phyloP scores from a whole-genome alignment of 2,113 vertebrate genomes.

The Piliocolobus tephrosceles region DNA sequence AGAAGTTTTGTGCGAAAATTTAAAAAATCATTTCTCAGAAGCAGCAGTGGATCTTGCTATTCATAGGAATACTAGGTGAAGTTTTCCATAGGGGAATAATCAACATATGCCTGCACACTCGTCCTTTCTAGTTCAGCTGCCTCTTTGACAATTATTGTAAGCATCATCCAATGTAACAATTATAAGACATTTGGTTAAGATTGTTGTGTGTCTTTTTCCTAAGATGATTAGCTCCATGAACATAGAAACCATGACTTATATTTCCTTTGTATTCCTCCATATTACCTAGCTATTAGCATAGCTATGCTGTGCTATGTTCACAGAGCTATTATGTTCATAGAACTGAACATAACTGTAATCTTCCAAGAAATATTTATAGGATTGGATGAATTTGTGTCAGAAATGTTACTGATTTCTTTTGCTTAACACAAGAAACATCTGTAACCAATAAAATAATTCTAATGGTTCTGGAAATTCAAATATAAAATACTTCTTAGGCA shows the following conservation, averaged over 20 bases:
- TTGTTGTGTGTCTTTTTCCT: neutral
- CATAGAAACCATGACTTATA: neutral
- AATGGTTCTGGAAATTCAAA: neutral
- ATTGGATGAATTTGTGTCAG: neutral
- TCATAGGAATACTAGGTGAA: neutral
- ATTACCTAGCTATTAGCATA: neutral
- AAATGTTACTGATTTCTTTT: constrained; percentile 26
- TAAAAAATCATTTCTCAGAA: neutral
- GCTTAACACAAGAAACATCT: constrained; percentile 7
- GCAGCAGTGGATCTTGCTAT: neutral
- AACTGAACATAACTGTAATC: neutral
- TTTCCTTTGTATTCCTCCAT: neutral
- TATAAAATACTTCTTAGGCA: neutral
- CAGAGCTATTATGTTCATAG: no score
- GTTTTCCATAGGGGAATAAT: neutral
- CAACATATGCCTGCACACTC: neutral
- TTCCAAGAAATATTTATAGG: neutral
- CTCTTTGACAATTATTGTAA: neutral
- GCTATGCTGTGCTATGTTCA: no score
- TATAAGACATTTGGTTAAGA: neutral
- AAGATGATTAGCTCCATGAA: neutral
- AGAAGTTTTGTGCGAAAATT: neutral
- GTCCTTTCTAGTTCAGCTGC: neutral
- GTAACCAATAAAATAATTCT: neutral
- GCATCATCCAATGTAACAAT: neutral